A percentile compares a stretch with the other conserved stretches of the same genome.
These are phyloP conservation scores for Corella eumyota DNA, from an alignment of 23 tunicate genomes.

Conservation along the genomic window DNA sequence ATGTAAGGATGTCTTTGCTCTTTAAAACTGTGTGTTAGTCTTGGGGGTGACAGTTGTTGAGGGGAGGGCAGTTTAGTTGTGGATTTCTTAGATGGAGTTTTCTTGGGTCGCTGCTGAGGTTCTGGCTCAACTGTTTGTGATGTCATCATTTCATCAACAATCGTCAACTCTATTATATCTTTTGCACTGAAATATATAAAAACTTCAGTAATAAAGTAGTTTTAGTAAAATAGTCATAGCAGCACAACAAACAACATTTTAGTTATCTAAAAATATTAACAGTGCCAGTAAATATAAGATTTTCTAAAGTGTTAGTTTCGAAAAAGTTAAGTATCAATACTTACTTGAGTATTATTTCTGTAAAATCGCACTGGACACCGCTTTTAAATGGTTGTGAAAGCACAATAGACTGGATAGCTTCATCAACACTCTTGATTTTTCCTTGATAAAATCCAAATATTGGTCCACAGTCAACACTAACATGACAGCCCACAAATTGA, in stretches of 20 bases:
- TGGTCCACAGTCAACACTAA: conserved; percentile 55
- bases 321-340: not conserved
- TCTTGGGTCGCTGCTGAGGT: not conserved
- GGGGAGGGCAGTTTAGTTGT: conserved; percentile 1
- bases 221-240: too few relatives aligned
- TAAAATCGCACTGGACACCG: conserved; percentile 35
- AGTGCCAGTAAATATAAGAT: too few relatives aligned
- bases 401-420: conserved; percentile 32
- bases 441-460: conserved; percentile 62
- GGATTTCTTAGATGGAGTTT: not conserved
- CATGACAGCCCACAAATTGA: conserved; percentile 57
- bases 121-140: not conserved
- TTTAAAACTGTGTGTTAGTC: conserved; percentile 35
- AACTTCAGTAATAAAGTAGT: not conserved
- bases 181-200: conserved; percentile 13
- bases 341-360: conserved; percentile 48
- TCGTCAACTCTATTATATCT: conserved; percentile 56
- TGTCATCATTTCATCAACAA: conserved; percentile 34
- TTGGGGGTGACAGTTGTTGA: conserved; percentile 40
- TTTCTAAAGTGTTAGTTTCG: not conserved
- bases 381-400: conserved; percentile 35
- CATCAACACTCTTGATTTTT: conserved; percentile 35
- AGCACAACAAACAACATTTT: too few relatives aligned
- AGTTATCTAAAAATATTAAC: too few relatives aligned
- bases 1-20: conserved; percentile 33